Percentiles rank a stretch among this genome's conserved stretches.
These are phyloP conservation scores for Lepisosteus oculatus DNA, from an alignment of 2,113 vertebrate species.

Conservation along the genomic window DNA sequence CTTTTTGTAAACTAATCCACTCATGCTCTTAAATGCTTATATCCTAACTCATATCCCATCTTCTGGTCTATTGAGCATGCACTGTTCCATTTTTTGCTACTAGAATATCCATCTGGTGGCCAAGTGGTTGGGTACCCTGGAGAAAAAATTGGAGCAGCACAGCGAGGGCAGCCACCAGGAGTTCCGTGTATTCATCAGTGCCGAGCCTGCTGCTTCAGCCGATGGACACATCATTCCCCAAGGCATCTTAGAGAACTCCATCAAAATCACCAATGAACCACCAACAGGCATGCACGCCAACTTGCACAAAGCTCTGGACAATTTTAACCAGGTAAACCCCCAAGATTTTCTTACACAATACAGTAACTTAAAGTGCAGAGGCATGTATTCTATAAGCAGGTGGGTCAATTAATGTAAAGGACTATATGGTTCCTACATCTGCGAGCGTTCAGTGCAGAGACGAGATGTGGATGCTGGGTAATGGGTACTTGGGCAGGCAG, in stretches of 20 bases:
- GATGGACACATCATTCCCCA: slow-evolving; percentile 87
- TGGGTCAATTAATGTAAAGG: too few species aligned
- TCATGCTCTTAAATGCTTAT: too few species aligned
- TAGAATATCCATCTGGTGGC: slow-evolving; percentile 94
- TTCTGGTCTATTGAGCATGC: not conserved
- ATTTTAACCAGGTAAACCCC: slow-evolving; percentile 84
- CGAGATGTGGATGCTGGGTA: too few species aligned
- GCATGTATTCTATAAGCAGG: not conserved
- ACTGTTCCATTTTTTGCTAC: not conserved
- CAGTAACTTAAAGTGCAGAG: not conserved
- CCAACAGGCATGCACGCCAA: slow-evolving; percentile 86
- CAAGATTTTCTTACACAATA: too few species aligned
- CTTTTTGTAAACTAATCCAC: not conserved
- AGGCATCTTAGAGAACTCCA: slow-evolving; percentile 88
- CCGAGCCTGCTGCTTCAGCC: slow-evolving; percentile 75
- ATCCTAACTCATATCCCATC: not conserved
- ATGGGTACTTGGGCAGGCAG: too few species aligned
- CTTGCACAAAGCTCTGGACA: slow-evolving; percentile 92
- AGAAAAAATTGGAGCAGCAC: slow-evolving; percentile 86
- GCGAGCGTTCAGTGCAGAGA: too few species aligned
- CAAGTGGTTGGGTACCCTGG: slow-evolving; percentile 83
- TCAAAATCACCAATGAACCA: slow-evolving; percentile 91
- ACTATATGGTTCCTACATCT: too few species aligned
- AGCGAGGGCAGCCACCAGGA: slow-evolving; percentile 67
- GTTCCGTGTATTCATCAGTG: slow-evolving; percentile 87